These are phyloP conservation scores for Periparus ater DNA, from an alignment of 2,797 vertebrate species.

Conservation along the genomic window DNA sequence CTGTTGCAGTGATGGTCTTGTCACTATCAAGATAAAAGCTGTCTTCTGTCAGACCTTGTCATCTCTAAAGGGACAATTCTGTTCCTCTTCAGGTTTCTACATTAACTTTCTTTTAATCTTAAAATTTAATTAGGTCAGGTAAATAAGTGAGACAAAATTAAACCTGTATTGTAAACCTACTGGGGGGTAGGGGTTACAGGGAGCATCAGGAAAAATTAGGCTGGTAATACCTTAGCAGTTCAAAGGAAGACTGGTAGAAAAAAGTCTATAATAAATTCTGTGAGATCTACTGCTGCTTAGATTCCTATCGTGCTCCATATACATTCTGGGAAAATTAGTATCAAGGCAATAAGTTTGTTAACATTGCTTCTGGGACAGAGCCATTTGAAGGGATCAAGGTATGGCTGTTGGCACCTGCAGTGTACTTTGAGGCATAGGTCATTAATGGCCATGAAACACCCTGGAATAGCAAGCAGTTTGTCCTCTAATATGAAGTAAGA, in stretches of 20 bases:
- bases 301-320: not conserved
- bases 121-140: not conserved
- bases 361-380: not conserved
- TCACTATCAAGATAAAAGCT: not conserved
- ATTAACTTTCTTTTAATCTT: not conserved
- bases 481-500: not conserved
- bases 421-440: not conserved
- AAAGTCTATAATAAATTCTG: not conserved
- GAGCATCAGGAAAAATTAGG: not conserved
- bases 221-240: not conserved
- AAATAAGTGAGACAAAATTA: not conserved
- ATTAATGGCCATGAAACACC: not conserved
- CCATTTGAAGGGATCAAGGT: slow-evolving; percentile 16
- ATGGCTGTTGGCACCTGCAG: not conserved
- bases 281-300: not conserved
- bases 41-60: not conserved
- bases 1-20: not conserved
- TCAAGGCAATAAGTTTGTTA: not conserved
- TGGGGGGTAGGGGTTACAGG: not conserved
- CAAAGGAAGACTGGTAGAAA: not conserved
- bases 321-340: not conserved
- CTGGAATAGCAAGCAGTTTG: not conserved
- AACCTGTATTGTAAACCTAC: not conserved
- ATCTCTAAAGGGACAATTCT: not conserved
- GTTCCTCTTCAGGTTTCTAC: not conserved